A percentile compares a stretch with the other conserved stretches of the same genome.
phyloP scores from a whole-genome alignment of 2,113 vertebrate genomes.

The Irena cyanogastra region DNA sequence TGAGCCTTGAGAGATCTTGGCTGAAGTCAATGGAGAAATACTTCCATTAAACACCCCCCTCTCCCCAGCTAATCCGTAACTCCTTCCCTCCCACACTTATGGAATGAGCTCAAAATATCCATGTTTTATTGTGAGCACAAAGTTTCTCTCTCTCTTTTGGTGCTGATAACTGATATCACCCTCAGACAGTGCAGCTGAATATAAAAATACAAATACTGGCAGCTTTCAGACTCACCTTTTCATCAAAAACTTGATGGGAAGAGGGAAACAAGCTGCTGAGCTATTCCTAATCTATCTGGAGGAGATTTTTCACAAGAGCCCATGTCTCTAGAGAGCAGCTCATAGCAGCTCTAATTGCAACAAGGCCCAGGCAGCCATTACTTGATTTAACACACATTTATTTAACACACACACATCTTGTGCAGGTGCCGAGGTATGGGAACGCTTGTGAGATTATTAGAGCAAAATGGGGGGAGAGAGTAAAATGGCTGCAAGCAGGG shows the following conservation, averaged over 20 bases:
- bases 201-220: background rate
- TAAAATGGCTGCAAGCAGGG: background rate
- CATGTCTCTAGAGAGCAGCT: background rate
- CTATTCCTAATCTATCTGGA: background rate
- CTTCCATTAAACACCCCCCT: background rate
- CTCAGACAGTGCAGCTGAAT: background rate
- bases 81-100: background rate
- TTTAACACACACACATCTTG: slow-evolving; percentile 35
- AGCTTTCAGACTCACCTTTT: background rate
- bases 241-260: background rate
- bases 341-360: background rate
- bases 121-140: background rate
- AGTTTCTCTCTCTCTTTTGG: background rate
- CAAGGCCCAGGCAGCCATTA: slow-evolving; percentile 14
- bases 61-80: background rate
- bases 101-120: background rate
- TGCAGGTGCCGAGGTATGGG: background rate
- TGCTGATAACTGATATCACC: background rate
- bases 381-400: slow-evolving; percentile 45
- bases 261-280: background rate
- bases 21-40: background rate
- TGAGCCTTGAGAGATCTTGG: slow-evolving; percentile 3
- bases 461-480: background rate
- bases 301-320: background rate
- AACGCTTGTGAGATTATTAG: background rate